A percentile compares a stretch with the other conserved stretches of the same genome.
Conservation (phyloP, 2,888 invertebrate genomes). For the Cephus pygmeus region DNA sequence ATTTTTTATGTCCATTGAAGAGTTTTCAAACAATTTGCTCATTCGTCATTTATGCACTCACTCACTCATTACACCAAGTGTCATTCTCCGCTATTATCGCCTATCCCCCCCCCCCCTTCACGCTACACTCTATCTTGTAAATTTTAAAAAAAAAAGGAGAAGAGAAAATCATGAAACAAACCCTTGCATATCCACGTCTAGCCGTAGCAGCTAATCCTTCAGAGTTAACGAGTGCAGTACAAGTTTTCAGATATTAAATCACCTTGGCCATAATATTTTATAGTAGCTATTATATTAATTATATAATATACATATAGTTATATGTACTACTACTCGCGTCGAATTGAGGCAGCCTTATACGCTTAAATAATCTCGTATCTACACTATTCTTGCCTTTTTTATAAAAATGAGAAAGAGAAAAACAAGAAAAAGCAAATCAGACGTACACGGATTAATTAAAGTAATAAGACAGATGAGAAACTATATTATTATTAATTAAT, state of each 20-base stretch:
- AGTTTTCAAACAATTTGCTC: background rate
- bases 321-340: slow-evolving; percentile 5
- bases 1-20: background rate
- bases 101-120: background rate
- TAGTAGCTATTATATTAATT: background rate
- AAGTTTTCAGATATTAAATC: background rate
- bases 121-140: background rate
- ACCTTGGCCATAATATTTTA: slow-evolving; percentile 4
- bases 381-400: slow-evolving; percentile 18
- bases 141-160: background rate
- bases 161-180: background rate
- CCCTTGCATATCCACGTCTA: slow-evolving; percentile 6
- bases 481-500: slow-evolving; percentile 18
- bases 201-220: background rate
- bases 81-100: background rate
- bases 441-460: slow-evolving; percentile 10
- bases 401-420: slow-evolving; percentile 4
- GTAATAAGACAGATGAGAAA: slow-evolving; percentile 18
- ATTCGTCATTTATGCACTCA: background rate
- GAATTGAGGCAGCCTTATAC: slow-evolving; percentile 15
- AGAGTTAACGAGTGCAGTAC: background rate
- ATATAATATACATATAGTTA: background rate
- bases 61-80: background rate
- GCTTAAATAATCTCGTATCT: slow-evolving; percentile 14
- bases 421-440: slow-evolving; percentile 9